Evolutionary conservation across 2,113 vertebrate species (phyloP).

Genomic region (Athene noctua): DNA sequence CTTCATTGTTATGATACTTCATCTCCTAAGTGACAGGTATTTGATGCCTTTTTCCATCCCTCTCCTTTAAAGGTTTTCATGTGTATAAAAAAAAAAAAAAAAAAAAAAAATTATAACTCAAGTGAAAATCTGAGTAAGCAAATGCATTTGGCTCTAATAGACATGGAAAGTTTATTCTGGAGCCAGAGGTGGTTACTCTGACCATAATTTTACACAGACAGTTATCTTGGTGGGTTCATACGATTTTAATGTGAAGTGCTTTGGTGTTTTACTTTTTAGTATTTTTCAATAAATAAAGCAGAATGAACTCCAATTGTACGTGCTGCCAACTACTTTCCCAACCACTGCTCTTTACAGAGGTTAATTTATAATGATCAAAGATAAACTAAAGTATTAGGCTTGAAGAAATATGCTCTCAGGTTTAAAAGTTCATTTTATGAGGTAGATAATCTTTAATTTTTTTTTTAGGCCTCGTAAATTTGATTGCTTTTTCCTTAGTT

Average conservation of each 20-base stretch:
- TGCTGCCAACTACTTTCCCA: conserved; percentile 61
- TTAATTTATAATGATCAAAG: conserved; percentile 73
- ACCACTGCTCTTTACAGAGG: conserved; percentile 34
- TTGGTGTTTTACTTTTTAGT: conserved; percentile 58
- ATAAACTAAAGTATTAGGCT: conserved; percentile 68
- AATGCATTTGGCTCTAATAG: conserved; percentile 65
- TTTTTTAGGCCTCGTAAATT: conserved; percentile 62
- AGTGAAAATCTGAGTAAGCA: conserved; percentile 74
- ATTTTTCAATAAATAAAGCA: conserved; percentile 72
- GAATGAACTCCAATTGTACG: conserved; percentile 33
- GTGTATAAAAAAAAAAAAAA: background rate
- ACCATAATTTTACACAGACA: conserved; percentile 67
- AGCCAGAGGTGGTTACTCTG: conserved; percentile 66
- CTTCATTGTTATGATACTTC: background rate
- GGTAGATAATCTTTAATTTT: conserved; percentile 58
- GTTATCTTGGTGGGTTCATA: conserved; percentile 57
- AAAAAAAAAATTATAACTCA: background rate
- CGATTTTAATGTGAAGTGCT: conserved; percentile 51
- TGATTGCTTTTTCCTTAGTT: conserved; percentile 57
- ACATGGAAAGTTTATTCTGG: conserved; percentile 62
- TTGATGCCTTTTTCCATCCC: background rate
- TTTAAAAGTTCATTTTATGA: conserved; percentile 71
- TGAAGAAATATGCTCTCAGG: conserved; percentile 57
- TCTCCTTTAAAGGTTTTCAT: background rate
- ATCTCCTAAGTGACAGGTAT: background rate